Evolutionary conservation across 2,888 invertebrate genomes (phyloP).

Genomic region (Drosophila incognita): DNA sequence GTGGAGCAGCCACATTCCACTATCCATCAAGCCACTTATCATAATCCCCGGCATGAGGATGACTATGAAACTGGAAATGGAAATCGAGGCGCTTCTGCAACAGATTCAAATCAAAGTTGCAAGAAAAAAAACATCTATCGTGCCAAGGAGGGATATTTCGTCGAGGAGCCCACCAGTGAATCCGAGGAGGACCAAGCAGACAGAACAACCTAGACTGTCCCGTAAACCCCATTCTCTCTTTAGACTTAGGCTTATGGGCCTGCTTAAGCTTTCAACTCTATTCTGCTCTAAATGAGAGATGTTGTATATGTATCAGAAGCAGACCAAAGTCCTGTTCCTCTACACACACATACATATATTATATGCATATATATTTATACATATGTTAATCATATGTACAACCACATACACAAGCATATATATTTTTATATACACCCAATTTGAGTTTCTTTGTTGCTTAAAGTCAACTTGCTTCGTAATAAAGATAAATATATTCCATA

Average conservation of each 20-base stretch:
- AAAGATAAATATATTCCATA: conserved; percentile 13
- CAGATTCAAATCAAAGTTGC: not conserved
- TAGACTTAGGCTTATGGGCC: too few relatives aligned
- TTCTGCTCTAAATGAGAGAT: not conserved
- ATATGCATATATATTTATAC: not conserved
- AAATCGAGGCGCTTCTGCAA: not conserved
- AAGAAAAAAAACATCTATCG: conserved; percentile 57
- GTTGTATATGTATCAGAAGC: not conserved
- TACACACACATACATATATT: not conserved
- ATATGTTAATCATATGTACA: conserved; percentile 2
- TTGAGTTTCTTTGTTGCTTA: conserved; percentile 18
- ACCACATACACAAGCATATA: conserved; percentile 8
- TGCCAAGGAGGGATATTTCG: conserved; percentile 73
- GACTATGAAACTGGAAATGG: conserved; percentile 4
- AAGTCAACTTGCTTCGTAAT: conserved; percentile 21
- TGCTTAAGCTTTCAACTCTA: not conserved
- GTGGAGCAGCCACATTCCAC: conserved; percentile 4
- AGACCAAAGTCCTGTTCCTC: conserved; percentile 12
- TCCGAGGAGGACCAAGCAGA: conserved; percentile 52
- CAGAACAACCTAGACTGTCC: conserved; percentile 3
- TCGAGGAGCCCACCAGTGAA: conserved; percentile 79
- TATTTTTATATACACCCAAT: conserved; percentile 21
- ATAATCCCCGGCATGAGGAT: not conserved
- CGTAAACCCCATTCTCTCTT: not conserved
- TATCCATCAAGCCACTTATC: not conserved